These are phyloP conservation scores for Ornithoptera alexandrae DNA, from an alignment of 2,888 invertebrate genomes.

Conservation along the genomic window DNA sequence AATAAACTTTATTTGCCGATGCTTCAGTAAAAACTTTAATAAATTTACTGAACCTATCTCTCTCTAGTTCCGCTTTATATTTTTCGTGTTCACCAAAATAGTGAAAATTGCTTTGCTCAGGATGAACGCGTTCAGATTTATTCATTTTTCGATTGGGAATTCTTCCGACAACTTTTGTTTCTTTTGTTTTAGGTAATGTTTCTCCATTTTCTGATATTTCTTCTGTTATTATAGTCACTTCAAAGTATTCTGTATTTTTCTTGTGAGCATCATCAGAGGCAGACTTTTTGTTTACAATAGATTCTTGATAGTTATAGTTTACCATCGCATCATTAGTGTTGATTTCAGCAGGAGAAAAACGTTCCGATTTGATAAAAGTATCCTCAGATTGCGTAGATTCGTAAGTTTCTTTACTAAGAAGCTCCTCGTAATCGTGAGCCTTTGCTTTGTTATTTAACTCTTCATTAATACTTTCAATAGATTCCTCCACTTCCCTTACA, in stretches of 20 bases:
- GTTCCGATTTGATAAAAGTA: background rate
- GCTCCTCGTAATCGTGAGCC: conserved; percentile 21
- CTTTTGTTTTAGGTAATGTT: conserved; percentile 17
- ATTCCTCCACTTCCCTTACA: conserved; percentile 31
- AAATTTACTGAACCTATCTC: conserved; percentile 53
- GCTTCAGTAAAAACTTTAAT: conserved; percentile 48
- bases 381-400: background rate
- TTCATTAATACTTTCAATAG: conserved; percentile 33
- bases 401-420: conserved; percentile 27
- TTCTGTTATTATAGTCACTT: conserved; percentile 62
- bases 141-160: conserved; percentile 15
- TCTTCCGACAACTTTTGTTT: conserved; percentile 17
- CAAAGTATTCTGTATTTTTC: conserved; percentile 44
- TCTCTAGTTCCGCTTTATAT: conserved; percentile 58
- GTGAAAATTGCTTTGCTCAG: conserved; percentile 44
- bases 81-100: conserved; percentile 67
- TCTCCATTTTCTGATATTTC: conserved; percentile 58
- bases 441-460: conserved; percentile 34
- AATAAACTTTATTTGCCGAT: conserved; percentile 45
- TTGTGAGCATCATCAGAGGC: conserved; percentile 34
- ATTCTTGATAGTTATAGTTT: conserved; percentile 27
- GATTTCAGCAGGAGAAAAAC: conserved; percentile 22
- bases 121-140: conserved; percentile 27
- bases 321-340: conserved; percentile 24
- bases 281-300: conserved; percentile 23